Evolutionary conservation across 2,113 vertebrate species (phyloP), one percentile per base, ranked within the genome.

Genomic region (Mugil cephalus): DNA sequence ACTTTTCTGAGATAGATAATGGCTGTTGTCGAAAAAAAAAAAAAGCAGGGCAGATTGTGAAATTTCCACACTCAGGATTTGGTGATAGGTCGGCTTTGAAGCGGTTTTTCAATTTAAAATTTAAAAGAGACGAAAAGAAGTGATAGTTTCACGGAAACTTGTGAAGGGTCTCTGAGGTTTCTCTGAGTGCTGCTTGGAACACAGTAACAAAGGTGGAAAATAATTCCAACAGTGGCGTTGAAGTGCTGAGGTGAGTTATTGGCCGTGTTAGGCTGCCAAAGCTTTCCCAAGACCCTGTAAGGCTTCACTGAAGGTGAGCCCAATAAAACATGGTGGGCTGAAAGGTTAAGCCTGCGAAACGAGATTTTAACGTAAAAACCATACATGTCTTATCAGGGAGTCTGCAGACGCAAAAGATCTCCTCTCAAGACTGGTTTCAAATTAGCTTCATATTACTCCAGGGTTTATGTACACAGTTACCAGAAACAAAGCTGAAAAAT

Each of bases 1-100:
- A 89, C 80, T 89, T 82, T 66, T 38, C 82, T 72, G 70, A 19
- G 47, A 43, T 30, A 90, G 88, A 91, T 89, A 89, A 89, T 81
- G 2, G 68, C 86, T 74, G 86, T 72, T 73, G 84, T 81, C 50
- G 21, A 5, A 14, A 61, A 75, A 87, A 88, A 70, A 85, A 5
- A 14, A 61, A 77, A 88, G 87, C 70, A 85, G 89, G 77, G 18
- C 34, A 18, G 12, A 21, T 61, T 39, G 52, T 60, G 51, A 62
- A 83, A 79, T 76, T 84, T 54, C 43, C 43, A 39, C n/a, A 69
- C 8, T 65, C 75, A 39, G 48, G 61, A 71, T 68, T 17, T 40
- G n/a, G 64, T 48, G 86, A 88, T 50, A 78, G 83, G 79, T 85
- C 60, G 39, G 46, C 81, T 87, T 80, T 87, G 69, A 84, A 82